Base-by-base conservation (phyloP, 2,113 vertebrate genomes). In the Tamias sibiricus region DNA sequence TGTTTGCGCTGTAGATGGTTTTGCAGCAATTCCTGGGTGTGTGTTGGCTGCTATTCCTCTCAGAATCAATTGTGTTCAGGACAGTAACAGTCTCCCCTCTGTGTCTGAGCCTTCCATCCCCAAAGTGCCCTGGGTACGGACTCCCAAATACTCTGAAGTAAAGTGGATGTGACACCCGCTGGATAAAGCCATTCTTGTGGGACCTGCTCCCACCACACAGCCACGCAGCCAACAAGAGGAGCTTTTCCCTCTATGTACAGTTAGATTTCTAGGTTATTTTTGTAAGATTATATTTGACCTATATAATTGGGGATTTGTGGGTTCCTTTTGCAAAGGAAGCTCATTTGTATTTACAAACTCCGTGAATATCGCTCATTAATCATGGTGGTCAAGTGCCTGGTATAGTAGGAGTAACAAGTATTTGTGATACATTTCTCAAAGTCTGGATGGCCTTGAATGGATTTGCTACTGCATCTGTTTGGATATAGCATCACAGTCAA, bases 1-100 rank as follows among this genome's bases (percentile, higher is more conserved):
- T 90, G 85, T 91, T 90, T 96, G 83, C 86, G 3, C 4, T 30
- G 9, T 95, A 89, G 90, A 79, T 83, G 96, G 87, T 84, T 96
- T 82, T 52, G 76, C 42, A 94, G 95, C 59, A 75, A 47, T 76
- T 30, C 0, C 26, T 57, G 17, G 28, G 40, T 79, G 40, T 22
- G 6, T 47, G 20, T 59, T 81, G 47, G 24, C 40, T 80, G 10
- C n/a, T 44, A 10, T 5, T 49, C 24, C 20, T 85, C 17, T 82
- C 76, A n/a, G 57, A 5, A 32, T 75, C 49, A 42, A 1, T 17
- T 42, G 52, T 87, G 42, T 84, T 90, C 76, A 20, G 74, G 69
- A 77, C 22, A 44, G 44, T 62, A 49, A 37, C 28, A 22, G 40
- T 77, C 16, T 44, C 40, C 37, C 4, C n/a, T 77, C 44, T 85